Base-by-base conservation (phyloP, 2,888 invertebrate species). In the Stenoptilia bipunctidactyla region DNA sequence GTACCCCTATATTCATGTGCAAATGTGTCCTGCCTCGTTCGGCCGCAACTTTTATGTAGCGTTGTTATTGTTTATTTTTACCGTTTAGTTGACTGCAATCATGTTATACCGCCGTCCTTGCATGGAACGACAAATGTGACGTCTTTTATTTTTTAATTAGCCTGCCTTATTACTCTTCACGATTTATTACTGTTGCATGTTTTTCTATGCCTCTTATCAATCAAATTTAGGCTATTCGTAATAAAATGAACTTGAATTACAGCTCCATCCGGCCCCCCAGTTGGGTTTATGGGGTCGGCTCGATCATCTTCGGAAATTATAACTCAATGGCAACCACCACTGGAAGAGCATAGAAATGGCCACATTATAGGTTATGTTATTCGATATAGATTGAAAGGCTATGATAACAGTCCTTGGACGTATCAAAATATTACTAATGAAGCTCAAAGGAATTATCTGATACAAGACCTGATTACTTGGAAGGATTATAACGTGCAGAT, bases 221-320 rank as follows among this genome's bases (percentile, higher is more conserved):
- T n/a, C n/a, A n/a, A n/a, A 12, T 20, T 20, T 20, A 20, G 20
- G 8, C 20, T 20, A 8, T 20, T 20, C 20, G 30, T 12, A 12
- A 30, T 9, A n/a, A 30, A 30, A 30, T 30, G 25, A 25, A 30
- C n/a, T 30, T 30, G 9, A 30, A 50, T 62, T 55, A 6, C 73
- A 97, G 97, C 98, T 37, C 99, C 99, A 0, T 97, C 97, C 44
- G 97, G 96, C 15, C 95, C 98, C 1, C 98, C 98, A 0, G 87
- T 93, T 38, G 96, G 96, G 15, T 95, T 98, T 59, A 96, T 95
- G 52, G 98, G 97, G 3, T 96, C 96, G 0, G 96, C 98, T 0
- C 87, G 97, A 44, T 96, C 97, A 10, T 93, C 96, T 9, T 94
- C 96, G 0, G 96, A 97, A 73, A 97, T 99, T 44, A 96, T 97